Conservation (phyloP, 2,113 vertebrate species). For the Sigmodon hispidus region DNA sequence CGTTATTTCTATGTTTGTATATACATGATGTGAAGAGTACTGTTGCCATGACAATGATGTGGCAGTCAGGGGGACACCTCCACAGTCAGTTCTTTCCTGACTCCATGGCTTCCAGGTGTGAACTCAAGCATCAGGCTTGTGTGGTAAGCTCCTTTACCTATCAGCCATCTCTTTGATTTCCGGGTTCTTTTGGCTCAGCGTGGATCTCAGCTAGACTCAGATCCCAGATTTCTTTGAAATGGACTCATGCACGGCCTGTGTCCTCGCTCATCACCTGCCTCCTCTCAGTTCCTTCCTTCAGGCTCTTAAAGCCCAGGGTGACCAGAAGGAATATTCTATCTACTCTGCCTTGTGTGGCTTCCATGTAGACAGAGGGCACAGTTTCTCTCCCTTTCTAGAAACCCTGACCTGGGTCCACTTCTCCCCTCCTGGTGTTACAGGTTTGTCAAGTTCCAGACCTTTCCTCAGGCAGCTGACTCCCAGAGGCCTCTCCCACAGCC, state of each 20-base stretch:
- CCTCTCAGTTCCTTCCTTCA: background rate
- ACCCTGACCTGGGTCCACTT: rapidly evolving
- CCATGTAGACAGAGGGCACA: rapidly evolving
- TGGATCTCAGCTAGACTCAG: background rate
- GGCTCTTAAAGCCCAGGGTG: rapidly evolving
- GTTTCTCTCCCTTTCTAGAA: rapidly evolving
- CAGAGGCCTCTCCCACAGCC: rapidly evolving
- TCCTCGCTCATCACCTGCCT: rapidly evolving
- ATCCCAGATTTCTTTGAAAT: too few species aligned
- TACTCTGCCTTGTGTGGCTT: background rate
- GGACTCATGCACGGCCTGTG: background rate
- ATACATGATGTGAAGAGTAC: background rate
- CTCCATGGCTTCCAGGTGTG: background rate
- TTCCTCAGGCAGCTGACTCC: background rate
- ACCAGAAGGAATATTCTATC: background rate
- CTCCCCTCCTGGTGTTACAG: background rate
- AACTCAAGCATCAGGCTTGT: background rate
- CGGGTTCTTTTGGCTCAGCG: background rate
- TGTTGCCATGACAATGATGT: too few species aligned
- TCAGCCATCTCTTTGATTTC: too few species aligned
- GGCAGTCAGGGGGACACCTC: background rate
- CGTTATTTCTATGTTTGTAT: background rate
- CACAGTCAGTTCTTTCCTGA: background rate
- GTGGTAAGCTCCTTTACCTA: too few species aligned
- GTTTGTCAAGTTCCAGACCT: background rate